A percentile compares a stretch with the other conserved stretches of the same genome.
These are phyloP conservation scores for Chrysina gloriosa DNA, from an alignment of 2,888 invertebrate genomes.

Conservation along the genomic window DNA sequence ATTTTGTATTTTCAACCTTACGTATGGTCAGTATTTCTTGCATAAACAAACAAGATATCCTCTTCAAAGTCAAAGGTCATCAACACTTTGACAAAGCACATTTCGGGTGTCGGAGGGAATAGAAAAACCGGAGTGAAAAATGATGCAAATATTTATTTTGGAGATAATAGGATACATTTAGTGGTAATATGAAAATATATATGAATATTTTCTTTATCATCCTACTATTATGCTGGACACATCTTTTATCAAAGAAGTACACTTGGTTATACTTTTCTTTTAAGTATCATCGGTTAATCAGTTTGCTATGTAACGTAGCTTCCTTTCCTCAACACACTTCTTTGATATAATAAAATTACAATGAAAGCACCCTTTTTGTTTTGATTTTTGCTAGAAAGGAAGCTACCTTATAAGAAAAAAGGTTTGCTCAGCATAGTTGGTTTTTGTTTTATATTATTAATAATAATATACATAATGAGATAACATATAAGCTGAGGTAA, in stretches of 20 bases:
- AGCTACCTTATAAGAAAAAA: constrained; percentile 4
- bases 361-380: constrained; percentile 19
- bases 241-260: constrained; percentile 37
- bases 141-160: constrained; percentile 66
- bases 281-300: constrained; percentile 2
- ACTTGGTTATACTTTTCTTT: constrained; percentile 33
- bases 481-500: constrained; percentile 50
- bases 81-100: not conserved
- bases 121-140: constrained; percentile 56
- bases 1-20: constrained; percentile 24
- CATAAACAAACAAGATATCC: constrained; percentile 21
- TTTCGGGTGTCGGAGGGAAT: not conserved
- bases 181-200: constrained; percentile 66
- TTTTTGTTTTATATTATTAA: constrained; percentile 21
- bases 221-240: constrained; percentile 56
- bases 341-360: constrained; percentile 11
- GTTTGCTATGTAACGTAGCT: not conserved
- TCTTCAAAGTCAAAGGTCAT: constrained; percentile 22
- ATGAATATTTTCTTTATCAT: constrained; percentile 59
- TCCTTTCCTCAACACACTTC: not conserved
- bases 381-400: not conserved
- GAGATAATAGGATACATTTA: constrained; percentile 64
- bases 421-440: constrained; percentile 49
- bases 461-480: constrained; percentile 52
- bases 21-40: constrained; percentile 23